These are phyloP conservation scores for Drosophila bocqueti DNA, from an alignment of 1,140 invertebrate genomes.

Conservation along the genomic window DNA sequence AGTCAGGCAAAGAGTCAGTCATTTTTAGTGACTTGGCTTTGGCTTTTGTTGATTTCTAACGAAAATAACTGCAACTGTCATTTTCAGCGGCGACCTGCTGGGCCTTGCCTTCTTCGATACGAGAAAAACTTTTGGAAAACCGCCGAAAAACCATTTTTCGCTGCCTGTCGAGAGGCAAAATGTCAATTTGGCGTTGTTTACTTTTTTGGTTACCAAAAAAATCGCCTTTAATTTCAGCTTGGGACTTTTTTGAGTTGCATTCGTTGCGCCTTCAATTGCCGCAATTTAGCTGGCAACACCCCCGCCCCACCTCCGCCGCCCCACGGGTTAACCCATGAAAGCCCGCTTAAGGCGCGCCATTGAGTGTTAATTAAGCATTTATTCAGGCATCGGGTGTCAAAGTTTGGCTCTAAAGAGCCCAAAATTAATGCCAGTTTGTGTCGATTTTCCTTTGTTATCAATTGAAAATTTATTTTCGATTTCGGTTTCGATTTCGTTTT, in stretches of 20 bases:
- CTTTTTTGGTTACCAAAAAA: constrained; percentile 53
- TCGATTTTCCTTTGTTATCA: constrained; percentile 74
- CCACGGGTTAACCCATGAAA: constrained; percentile 7
- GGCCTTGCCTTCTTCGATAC: constrained; percentile 68
- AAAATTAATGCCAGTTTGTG: constrained; percentile 77
- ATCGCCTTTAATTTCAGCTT: constrained; percentile 60
- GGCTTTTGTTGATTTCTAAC: constrained; percentile 63
- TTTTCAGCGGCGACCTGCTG: constrained; percentile 79
- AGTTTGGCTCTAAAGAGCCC: constrained; percentile 75
- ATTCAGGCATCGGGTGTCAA: constrained; percentile 77
- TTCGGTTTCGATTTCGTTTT: constrained; percentile 11
- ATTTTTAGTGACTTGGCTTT: constrained; percentile 64
- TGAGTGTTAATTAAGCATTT: constrained; percentile 84
- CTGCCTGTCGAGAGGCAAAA: constrained; percentile 72
- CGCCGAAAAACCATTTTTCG: constrained; percentile 43
- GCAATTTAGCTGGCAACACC: constrained; percentile 43
- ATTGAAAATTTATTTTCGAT: constrained; percentile 61
- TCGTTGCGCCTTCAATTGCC: constrained; percentile 81
- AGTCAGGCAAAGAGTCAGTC: constrained; percentile 66
- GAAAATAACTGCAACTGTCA: constrained; percentile 83
- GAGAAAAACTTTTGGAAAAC: constrained; percentile 33
- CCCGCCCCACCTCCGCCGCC: constrained; percentile 1
- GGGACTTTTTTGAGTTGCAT: constrained; percentile 65
- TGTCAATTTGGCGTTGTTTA: constrained; percentile 80
- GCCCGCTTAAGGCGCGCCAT: constrained; percentile 67